Evolutionary conservation across 2,113 vertebrate species (phyloP).

Genomic region (Phylloscopus trochiloides): DNA sequence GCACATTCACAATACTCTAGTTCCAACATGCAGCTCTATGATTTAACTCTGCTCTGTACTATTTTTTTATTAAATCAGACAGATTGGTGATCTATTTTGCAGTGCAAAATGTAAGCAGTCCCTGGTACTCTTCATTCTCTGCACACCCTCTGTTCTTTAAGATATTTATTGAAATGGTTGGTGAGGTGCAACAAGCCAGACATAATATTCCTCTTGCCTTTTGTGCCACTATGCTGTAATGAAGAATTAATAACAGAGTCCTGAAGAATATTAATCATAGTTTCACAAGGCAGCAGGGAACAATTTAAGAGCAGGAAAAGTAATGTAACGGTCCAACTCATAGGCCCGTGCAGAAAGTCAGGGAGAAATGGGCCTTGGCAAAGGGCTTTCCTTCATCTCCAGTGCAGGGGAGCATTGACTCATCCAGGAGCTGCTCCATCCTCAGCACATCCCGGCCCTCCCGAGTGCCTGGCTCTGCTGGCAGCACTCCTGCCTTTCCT

Average conservation of each 20-base stretch:
- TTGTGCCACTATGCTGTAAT: conserved; percentile 50
- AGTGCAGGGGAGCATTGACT: fast-evolving
- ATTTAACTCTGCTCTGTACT: conserved; percentile 31
- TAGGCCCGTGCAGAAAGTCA: neutral
- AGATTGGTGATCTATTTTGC: conserved; percentile 40
- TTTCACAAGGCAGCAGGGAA: conserved; percentile 46
- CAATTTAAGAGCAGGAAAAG: conserved; percentile 37
- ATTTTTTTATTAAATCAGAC: conserved; percentile 44
- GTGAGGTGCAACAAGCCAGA: conserved; percentile 66
- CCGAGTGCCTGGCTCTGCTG: fast-evolving
- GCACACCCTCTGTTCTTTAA: conserved; percentile 54
- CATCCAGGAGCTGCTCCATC: fast-evolving
- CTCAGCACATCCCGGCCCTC: neutral
- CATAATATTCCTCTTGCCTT: conserved; percentile 64
- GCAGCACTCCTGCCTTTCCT: neutral
- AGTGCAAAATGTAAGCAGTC: conserved; percentile 21
- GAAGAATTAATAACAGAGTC: conserved; percentile 68
- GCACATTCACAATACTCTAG: neutral
- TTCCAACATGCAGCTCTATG: neutral
- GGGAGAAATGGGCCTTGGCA: neutral
- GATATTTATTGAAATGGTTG: conserved; percentile 67
- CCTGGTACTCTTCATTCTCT: conserved; percentile 38
- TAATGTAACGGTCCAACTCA: neutral
- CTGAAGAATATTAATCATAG: conserved; percentile 65
- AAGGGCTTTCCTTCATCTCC: neutral